Base-by-base conservation (phyloP, 1,140 invertebrate genomes). In the Sminthurinus signatus region DNA sequence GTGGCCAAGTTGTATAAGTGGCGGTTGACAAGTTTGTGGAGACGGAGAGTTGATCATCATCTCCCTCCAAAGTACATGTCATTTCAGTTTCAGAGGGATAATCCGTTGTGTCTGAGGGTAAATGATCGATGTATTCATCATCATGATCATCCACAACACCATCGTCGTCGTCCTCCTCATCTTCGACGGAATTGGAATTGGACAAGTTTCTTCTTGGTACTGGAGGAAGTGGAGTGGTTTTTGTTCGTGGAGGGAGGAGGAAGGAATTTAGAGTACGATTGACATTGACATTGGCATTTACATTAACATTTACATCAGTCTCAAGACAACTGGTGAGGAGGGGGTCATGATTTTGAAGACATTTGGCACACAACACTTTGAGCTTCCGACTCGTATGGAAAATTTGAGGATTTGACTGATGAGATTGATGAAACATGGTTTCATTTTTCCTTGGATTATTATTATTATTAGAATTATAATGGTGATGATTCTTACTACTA, bases 331-430 rank as follows among this genome's bases (percentile, higher is more conserved):
- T 68, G 27, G 66, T 64, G 21, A 71, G 48, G 27, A 71, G 62
- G 2, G 70, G 70, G 44, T 71, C 70, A 62, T 71, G 70, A 59
- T 71, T 71, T 51, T 67, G 62, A 51, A 71, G 50, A 51, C 70
- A 71, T 52, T 71, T 71, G 52, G 70, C 70, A 68, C 70, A 71
- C 0, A 71, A 58, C 21, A 71, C 62, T 48, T 54, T 61, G 55
- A 71, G 66, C 48, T 67, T 71, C 52, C 64, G 64, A 51, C 36
- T 64, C 15, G 28, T 36, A 19, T 19, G 44, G 19, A n/a, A n/a
- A n/a, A n/a, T n/a, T n/a, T n/a, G 39, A 10, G n/a, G 42, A 60
- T 1, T 42, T 52, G 14, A 31, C 28, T 36, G 55, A 42, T 14
- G 31, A 19, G n/a, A n/a, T n/a, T 8, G 5, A 10, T 58, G 55